Base-by-base conservation (phyloP, 2,113 vertebrate genomes). In the Pterocles burchelli region DNA sequence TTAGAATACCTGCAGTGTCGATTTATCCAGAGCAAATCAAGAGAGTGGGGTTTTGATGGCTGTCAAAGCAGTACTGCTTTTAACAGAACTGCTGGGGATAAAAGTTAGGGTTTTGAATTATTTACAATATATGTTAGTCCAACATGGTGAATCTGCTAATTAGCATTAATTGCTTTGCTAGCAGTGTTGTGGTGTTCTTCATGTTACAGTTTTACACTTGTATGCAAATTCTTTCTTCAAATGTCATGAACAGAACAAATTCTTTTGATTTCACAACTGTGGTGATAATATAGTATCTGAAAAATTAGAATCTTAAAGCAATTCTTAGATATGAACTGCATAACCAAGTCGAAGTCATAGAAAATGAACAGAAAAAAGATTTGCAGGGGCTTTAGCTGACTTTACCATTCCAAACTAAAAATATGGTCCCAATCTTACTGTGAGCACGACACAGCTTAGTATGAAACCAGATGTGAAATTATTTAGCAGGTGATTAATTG, bases 131-230 rank as follows among this genome's bases (percentile, higher is more conserved):
- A 11, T 62, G 25, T 54, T 87, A 75, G 17, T 92, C 46, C 88
- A 10, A 82, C 17, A 58, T 11, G 7, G 13, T 22, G 45, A 72
- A 16, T 26, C 33, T 72, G 36, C 85, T 93, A 70, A 26, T 92
- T 71, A 62, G 62, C 45, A 26, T 78, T 45, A 68, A 54, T 76
- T 75, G 36, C 31, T 87, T 76, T 85, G 46, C 46, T 75, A 31
- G 72, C 19, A 9, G 2, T 46, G 11, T 79, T 84, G 59, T 74
- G 9, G 34, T 86, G 29, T 63, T 90, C 26, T 74, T 89, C 11
- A 13, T 1, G 4, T 19, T 65, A 28, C n/a, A 61, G 31, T 59
- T 67, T 80, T 57, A 41, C 0, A 0, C 74, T 73, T 67, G 17
- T 57, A 33, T 41, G 13, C 38, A 63, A 58, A 3, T 11, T 28